Evolutionary conservation across 2,113 vertebrate species (phyloP), one percentile per base, ranked within the genome.

Genomic region (Oncorhynchus gorbuscha): DNA sequence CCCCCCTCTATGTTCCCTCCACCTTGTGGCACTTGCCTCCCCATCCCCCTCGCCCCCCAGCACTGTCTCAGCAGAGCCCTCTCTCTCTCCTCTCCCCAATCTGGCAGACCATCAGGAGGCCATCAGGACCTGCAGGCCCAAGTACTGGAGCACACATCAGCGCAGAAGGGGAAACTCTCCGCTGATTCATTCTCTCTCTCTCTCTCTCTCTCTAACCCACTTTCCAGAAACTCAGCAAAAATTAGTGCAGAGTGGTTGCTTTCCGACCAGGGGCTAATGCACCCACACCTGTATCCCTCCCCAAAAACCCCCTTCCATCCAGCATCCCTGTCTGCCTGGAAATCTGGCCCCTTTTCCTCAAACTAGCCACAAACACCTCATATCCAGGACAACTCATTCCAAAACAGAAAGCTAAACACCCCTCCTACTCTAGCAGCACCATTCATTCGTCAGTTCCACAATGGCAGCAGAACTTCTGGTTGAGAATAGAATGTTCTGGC

Each of bases 181-280:
- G 49, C 83, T 83, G 87, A 88, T 83, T n/a, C n/a, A n/a, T n/a
- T n/a, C 49, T 16, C 49, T 3, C 49, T 13, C 49, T 51, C 49
- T 16, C 49, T 35, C 0, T 73, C 77, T 66, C 32, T 22, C 81
- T 22, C 79, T 65, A 81, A 86, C 74, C 76, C 62, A 80, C 80
- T 91, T 92, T 92, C 86, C 85, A 81, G 76, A 84, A 86, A 87
- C 73, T 88, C 89, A 91, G 88, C 85, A 87, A 72, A 90, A 89
- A 81, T 78, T 9, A 84, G 59, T 71, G 78, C 82, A 45, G 73
- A 76, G 71, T 69, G 12, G 71, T 79, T 85, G 69, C 18, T 67
- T 45, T 35, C 71, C 51, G 67, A 76, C 51, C 51, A 18, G 12
- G 3, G 71, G 77, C 32, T 59, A 74, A 82, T 39, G 62, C 76